Conservation (phyloP, 2,797 vertebrate genomes). For the Crax fasciolata region DNA sequence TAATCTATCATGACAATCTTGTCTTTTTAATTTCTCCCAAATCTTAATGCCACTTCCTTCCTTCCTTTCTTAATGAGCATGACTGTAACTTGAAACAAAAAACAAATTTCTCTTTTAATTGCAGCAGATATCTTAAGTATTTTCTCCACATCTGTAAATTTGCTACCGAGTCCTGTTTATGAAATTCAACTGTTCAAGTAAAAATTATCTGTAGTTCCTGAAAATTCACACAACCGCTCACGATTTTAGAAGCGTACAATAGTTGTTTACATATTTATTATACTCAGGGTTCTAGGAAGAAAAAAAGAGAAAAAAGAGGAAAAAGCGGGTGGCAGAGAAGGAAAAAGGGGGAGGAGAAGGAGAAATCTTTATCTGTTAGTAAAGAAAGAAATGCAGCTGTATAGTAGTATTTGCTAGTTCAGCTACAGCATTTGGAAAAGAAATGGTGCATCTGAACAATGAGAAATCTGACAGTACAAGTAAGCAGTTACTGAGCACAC, state of each 20-base stretch:
- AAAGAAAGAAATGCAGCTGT: not conserved
- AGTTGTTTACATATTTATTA: rapidly evolving
- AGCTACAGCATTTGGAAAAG: not conserved
- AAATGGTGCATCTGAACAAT: not conserved
- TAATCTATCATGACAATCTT: constrained; percentile 33
- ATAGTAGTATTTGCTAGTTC: not conserved
- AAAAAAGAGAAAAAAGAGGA: not conserved
- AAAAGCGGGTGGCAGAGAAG: not conserved
- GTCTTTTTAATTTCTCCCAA: not conserved
- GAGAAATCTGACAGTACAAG: not conserved
- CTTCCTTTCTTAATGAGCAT: not conserved
- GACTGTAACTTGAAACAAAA: not conserved
- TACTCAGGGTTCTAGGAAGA: not conserved
- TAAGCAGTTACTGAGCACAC: not conserved
- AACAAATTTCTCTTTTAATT: not conserved
- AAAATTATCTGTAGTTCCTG: not conserved
- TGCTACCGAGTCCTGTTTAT: not conserved
- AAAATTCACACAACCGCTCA: not conserved
- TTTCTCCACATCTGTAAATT: not conserved
- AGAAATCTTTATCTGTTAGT: not conserved
- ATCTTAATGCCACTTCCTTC: not conserved
- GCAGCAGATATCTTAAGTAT: not conserved
- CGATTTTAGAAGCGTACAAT: not conserved
- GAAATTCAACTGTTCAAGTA: not conserved
- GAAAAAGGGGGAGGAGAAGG: too few relatives aligned